Percentiles rank a stretch among this genome's conserved stretches.
These are phyloP conservation scores for Drosophila paramelanica DNA, from an alignment of 2,888 invertebrate species.

Conservation along the genomic window DNA sequence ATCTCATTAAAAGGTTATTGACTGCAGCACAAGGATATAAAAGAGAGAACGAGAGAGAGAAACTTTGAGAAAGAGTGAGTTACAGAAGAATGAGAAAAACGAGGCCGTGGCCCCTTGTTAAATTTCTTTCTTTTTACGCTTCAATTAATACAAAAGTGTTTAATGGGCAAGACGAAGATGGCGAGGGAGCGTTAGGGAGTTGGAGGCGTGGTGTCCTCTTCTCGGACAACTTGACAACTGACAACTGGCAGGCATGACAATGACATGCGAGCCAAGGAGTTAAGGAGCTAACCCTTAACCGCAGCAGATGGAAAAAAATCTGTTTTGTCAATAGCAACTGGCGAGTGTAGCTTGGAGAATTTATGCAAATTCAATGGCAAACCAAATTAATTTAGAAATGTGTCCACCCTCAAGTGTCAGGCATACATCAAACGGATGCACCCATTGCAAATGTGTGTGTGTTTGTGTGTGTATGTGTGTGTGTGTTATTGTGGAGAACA, in stretches of 20 bases:
- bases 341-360: conserved; percentile 42
- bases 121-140: conserved; percentile 78
- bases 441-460: background rate
- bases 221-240: conserved; percentile 64
- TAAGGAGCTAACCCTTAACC: conserved; percentile 56
- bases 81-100: conserved; percentile 22
- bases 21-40: conserved; percentile 64
- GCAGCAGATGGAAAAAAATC: conserved; percentile 33
- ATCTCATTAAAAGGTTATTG: conserved; percentile 81
- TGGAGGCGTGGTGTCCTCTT: conserved; percentile 26
- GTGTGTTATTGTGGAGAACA: background rate
- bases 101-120: conserved; percentile 44
- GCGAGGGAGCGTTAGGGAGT: conserved; percentile 1
- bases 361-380: conserved; percentile 68
- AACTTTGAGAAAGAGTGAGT: conserved; percentile 5
- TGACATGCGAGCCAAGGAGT: conserved; percentile 59
- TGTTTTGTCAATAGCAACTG: conserved; percentile 56
- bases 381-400: conserved; percentile 73
- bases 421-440: conserved; percentile 56
- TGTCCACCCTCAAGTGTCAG: conserved; percentile 73
- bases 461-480: background rate
- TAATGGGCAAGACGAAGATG: conserved; percentile 46
- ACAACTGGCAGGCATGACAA: conserved; percentile 56
- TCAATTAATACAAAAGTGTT: conserved; percentile 81
- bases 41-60: conserved; percentile 2